These are phyloP conservation scores for Lontra canadensis DNA, from an alignment of 2,113 vertebrate genomes.

Conservation along the genomic window DNA sequence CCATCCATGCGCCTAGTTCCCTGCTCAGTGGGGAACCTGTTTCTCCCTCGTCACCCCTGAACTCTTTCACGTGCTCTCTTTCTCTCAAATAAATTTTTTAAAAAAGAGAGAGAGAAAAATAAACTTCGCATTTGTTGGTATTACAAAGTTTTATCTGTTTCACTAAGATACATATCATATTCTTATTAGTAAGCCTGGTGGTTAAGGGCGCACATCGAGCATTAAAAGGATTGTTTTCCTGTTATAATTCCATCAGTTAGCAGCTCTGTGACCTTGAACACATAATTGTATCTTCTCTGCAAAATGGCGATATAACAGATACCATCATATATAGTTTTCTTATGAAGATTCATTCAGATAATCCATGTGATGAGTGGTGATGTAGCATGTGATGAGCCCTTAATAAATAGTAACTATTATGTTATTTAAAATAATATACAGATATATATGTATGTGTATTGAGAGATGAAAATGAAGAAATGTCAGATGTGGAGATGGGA, in stretches of 20 bases:
- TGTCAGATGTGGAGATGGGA: neutral
- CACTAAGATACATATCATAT: neutral
- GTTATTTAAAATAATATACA: constrained; percentile 27
- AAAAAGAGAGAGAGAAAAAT: neutral
- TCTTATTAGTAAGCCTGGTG: neutral
- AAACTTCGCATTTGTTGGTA: neutral
- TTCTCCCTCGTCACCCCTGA: neutral
- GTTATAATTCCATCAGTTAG: neutral
- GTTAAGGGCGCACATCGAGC: neutral
- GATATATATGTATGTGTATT: neutral
- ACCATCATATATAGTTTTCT: neutral
- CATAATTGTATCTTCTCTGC: neutral
- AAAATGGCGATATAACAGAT: neutral
- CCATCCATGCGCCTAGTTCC: neutral
- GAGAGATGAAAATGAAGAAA: constrained; percentile 4
- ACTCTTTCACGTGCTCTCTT: neutral
- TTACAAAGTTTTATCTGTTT: neutral
- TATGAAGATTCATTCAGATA: constrained; percentile 4
- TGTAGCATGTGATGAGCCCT: neutral
- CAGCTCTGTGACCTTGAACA: neutral
- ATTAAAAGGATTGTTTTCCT: neutral
- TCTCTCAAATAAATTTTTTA: neutral
- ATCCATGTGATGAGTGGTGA: neutral
- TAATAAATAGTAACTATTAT: constrained; percentile 26
- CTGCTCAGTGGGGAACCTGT: neutral